phyloP scores from a whole-genome alignment of 2,797 vertebrate genomes.

The Linurgus olivaceus region DNA sequence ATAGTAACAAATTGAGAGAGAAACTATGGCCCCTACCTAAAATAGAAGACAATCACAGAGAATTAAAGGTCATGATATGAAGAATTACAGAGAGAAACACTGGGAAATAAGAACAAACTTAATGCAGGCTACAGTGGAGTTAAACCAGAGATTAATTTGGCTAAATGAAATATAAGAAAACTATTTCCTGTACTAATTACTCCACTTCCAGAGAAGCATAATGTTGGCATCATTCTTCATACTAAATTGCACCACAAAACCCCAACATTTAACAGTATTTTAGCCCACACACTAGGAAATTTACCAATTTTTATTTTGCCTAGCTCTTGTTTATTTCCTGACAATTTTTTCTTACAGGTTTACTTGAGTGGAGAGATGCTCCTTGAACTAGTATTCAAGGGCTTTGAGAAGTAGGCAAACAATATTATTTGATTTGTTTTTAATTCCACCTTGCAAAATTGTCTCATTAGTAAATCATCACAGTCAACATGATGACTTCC shows the following conservation, averaged over 20 bases:
- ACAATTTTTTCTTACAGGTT: not conserved
- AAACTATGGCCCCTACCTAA: not conserved
- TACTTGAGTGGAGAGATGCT: not conserved
- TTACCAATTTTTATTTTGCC: not conserved
- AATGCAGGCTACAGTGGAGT: conserved; percentile 8
- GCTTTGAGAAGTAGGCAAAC: not conserved
- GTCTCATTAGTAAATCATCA: not conserved
- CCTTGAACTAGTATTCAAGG: not conserved
- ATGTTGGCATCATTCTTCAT: conserved; percentile 28
- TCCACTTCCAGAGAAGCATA: conserved; percentile 1
- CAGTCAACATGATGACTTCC: not conserved
- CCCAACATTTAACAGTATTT: conserved; percentile 23
- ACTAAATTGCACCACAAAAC: conserved; percentile 23
- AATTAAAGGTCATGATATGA: not conserved
- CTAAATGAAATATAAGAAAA: conserved; percentile 60
- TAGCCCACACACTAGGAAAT: not conserved
- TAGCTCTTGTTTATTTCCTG: not conserved
- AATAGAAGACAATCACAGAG: conserved; percentile 4
- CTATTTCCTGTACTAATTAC: conserved; percentile 61
- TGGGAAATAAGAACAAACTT: conserved; percentile 16
- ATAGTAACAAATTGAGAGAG: conserved; percentile 8
- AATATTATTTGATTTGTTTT: not conserved
- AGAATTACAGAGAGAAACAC: not conserved
- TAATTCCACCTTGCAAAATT: not conserved
- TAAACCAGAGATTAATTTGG: conserved; percentile 41